A percentile compares a stretch with the other conserved stretches of the same genome.
These are phyloP conservation scores for Rotaria socialis DNA, from an alignment of 2,888 invertebrate species.

Conservation along the genomic window DNA sequence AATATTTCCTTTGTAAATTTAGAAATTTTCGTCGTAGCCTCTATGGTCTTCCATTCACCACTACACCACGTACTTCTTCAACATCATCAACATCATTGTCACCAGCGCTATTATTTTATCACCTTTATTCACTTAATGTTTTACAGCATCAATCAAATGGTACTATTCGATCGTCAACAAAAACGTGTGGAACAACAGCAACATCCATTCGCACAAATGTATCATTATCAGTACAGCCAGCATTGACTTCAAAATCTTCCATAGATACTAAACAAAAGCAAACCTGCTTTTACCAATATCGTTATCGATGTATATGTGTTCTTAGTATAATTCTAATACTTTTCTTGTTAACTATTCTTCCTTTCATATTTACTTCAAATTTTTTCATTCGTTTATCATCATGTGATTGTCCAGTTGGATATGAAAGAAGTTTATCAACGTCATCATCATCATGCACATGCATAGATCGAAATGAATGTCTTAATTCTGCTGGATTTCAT, in stretches of 20 bases:
- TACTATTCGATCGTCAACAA: neutral
- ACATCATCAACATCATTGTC: neutral
- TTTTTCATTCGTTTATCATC: neutral
- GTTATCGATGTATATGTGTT: neutral
- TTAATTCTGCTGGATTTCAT: neutral
- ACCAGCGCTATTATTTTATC: neutral
- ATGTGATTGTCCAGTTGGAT: slow-evolving; percentile 12
- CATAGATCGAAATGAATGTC: slow-evolving; percentile 28
- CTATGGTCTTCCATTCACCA: neutral
- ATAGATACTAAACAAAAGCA: neutral
- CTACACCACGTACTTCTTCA: neutral
- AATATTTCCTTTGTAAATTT: neutral
- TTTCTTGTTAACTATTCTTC: neutral
- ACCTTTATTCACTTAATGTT: neutral
- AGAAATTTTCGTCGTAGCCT: neutral
- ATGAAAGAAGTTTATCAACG: neutral
- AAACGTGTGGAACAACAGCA: neutral
- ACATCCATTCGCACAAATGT: neutral
- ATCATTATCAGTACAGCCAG: neutral
- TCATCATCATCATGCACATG: neutral
- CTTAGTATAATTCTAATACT: neutral
- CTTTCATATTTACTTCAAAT: neutral
- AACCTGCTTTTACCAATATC: neutral
- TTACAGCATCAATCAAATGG: neutral
- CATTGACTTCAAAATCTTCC: neutral